phyloP scores from a whole-genome alignment of 1,140 invertebrate genomes.

The Pogonognathellus flavescens region DNA sequence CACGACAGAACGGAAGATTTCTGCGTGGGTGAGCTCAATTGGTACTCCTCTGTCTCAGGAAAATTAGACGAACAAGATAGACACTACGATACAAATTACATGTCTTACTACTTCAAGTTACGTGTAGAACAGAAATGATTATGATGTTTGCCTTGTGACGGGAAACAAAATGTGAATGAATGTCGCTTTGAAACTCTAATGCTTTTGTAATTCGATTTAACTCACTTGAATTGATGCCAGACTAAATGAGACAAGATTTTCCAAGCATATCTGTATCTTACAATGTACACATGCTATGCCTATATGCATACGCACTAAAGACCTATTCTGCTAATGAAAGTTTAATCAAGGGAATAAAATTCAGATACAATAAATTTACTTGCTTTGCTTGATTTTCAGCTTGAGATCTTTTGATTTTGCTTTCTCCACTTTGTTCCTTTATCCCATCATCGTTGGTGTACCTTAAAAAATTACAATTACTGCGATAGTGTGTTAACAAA shows the following conservation, averaged over 20 bases:
- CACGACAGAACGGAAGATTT: neutral
- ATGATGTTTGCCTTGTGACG: conserved; percentile 41
- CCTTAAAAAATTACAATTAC: no score
- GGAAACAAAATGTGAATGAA: conserved; percentile 26
- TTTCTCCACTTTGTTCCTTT: no score
- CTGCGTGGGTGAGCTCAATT: conserved; percentile 29
- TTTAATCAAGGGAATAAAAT: neutral
- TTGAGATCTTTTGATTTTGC: no score
- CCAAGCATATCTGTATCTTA: neutral
- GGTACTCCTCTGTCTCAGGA: neutral
- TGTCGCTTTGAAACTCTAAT: conserved; percentile 35
- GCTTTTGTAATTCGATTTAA: conserved; percentile 18
- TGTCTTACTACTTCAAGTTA: neutral
- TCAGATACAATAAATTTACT: neutral
- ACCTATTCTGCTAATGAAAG: neutral
- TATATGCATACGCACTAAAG: neutral
- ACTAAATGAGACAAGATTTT: neutral
- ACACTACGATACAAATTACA: neutral
- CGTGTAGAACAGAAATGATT: conserved; percentile 9
- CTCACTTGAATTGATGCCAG: neutral
- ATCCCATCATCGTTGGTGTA: no score
- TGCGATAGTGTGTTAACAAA: no score
- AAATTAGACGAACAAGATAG: conserved; percentile 9
- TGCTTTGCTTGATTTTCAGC: neutral
- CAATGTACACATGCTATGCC: neutral